These are phyloP conservation scores for Drosophila persimilis DNA, from an alignment of 1,140 invertebrate species.

Conservation along the genomic window DNA sequence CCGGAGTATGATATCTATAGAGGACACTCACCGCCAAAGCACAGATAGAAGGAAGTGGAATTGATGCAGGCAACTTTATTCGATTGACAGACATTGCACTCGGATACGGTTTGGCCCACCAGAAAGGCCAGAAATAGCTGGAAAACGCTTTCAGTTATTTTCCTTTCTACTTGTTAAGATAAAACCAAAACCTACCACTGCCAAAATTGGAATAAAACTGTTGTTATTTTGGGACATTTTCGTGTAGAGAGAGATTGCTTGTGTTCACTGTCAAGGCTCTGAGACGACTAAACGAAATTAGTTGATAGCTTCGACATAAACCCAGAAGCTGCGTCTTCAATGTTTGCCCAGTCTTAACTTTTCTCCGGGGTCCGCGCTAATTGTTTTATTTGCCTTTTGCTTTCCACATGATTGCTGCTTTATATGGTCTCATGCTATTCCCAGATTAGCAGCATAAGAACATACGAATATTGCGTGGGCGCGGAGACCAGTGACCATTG, in stretches of 20 bases:
- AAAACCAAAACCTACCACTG: constrained; percentile 28
- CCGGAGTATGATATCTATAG: background rate
- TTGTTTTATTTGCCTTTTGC: constrained; percentile 65
- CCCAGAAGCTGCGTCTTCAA: constrained; percentile 32
- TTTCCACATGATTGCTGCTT: constrained; percentile 71
- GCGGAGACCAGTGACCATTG: constrained; percentile 21
- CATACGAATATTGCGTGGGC: constrained; percentile 14
- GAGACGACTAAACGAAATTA: constrained; percentile 43
- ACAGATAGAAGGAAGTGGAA: constrained; percentile 74
- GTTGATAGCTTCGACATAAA: constrained; percentile 12
- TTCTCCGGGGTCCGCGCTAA: constrained; percentile 49
- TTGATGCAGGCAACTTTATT: constrained; percentile 76
- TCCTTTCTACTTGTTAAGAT: background rate
- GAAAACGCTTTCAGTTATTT: background rate
- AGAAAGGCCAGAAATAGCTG: constrained; percentile 38
- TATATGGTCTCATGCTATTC: constrained; percentile 30
- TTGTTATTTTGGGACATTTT: constrained; percentile 24
- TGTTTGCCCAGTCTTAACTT: constrained; percentile 58
- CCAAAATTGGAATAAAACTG: constrained; percentile 28
- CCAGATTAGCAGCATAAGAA: no score
- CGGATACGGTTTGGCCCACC: constrained; percentile 19
- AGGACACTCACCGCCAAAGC: constrained; percentile 65
- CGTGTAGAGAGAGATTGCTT: constrained; percentile 1
- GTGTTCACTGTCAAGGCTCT: constrained; percentile 67
- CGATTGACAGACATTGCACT: constrained; percentile 71